Base-by-base conservation (phyloP, 1,140 invertebrate genomes). In the Cyclargus thomasi region DNA sequence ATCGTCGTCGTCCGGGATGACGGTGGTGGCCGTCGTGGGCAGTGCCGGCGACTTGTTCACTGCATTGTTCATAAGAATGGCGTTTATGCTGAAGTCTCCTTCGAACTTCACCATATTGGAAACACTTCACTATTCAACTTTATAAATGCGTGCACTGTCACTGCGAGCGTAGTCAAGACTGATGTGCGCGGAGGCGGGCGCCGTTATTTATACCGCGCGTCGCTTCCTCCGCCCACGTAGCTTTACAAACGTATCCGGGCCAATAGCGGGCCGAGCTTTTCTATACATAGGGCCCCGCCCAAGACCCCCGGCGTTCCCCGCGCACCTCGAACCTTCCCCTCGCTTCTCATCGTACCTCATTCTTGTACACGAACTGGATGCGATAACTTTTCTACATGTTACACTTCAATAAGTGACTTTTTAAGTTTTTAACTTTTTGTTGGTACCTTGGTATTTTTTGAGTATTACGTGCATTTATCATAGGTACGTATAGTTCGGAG, bases 21-120 rank as follows among this genome's bases (percentile, higher is more conserved):
- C 79, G 14, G 79, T 80, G 1, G 79, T 80, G 3, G 83, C 85
- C n/a, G 83, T 63, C 11, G 83, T 74, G 0, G 85, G 80, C 21
- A 86, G 84, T 22, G 85, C 76, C 65, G 85, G 83, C 57, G 85
- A 71, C 67, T 86, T 85, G 59, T 68, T 70, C 16, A 65, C 76
- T 70, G 76, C 78, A 67, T 86, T 79, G 64, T 83, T 86, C 84
- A 88, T 90, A 29, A 90, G 77, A 78, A 90, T 90, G 29, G 87
- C 85, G 66, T 90, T 90, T 62, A 90, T 90, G 86, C 87, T 90
- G 69, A 90, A 90, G 74, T 88, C 87, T 82, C 87, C 87, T 90
- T 88, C 87, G 75, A 90, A 88, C 85, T 90, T 88, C 86, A 88
- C 85, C 85, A 88, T 90, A 67, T 74, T 87, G 75, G 23, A 72